Conservation (phyloP, 2,113 vertebrate genomes). For the Mesocricetus auratus region DNA sequence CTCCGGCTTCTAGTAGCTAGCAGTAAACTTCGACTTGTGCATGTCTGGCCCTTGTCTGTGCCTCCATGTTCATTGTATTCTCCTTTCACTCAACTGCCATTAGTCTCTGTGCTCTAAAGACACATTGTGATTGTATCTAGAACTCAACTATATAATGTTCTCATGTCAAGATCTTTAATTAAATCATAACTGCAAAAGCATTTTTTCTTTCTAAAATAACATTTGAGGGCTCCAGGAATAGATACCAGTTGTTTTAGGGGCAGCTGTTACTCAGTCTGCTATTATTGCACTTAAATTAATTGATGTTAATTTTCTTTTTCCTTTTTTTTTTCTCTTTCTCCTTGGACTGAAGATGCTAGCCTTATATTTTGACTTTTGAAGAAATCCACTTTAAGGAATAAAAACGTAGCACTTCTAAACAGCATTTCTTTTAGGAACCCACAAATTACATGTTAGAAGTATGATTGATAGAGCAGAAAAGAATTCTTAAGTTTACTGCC, state of each 20-base stretch:
- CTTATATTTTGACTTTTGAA: not conserved
- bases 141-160: not conserved
- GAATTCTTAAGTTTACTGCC: not conserved
- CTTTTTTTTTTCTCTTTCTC: not conserved
- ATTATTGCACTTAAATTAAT: constrained; percentile 1
- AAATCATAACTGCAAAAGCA: not conserved
- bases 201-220: not conserved
- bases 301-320: not conserved
- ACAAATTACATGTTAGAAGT: not conserved
- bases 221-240: not conserved
- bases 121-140: not conserved
- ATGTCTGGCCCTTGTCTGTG: not conserved
- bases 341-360: not conserved
- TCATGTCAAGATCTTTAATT: not conserved
- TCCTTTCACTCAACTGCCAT: not conserved
- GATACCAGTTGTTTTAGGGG: too few species aligned
- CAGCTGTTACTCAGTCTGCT: not conserved
- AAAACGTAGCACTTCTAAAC: not conserved
- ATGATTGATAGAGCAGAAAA: not conserved
- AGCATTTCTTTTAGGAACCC: not conserved
- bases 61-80: too few species aligned
- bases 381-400: constrained; percentile 9
- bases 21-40: not conserved
- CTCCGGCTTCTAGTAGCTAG: not conserved
- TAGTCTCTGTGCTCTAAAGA: not conserved